phyloP scores from a whole-genome alignment of 2,888 invertebrate species.

The Ochropleura plecta region DNA sequence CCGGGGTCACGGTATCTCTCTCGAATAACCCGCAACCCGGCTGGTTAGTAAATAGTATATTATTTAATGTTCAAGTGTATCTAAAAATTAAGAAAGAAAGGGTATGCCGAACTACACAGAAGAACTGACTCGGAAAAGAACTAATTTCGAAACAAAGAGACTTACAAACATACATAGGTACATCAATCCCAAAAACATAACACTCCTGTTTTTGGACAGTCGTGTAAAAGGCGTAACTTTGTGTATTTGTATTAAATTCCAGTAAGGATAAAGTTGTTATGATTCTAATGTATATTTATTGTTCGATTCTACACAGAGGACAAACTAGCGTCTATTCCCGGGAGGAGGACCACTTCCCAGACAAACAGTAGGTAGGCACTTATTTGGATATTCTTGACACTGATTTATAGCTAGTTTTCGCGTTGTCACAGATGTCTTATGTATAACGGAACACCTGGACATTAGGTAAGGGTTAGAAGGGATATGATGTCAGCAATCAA shows the following conservation, averaged over 20 bases:
- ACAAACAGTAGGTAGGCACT: background rate
- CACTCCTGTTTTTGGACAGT: too few species aligned
- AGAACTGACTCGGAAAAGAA: too few species aligned
- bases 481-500: conserved; percentile 20
- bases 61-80: too few species aligned
- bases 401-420: conserved; percentile 31
- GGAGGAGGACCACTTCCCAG: background rate
- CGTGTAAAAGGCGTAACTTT: background rate
- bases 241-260: too few species aligned
- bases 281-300: background rate
- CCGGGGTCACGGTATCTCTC: too few species aligned
- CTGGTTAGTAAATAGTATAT: too few species aligned
- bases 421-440: background rate
- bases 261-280: background rate
- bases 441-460: conserved; percentile 13
- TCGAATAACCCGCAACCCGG: too few species aligned
- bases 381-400: background rate
- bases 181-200: too few species aligned
- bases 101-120: too few species aligned
- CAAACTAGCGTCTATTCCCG: background rate
- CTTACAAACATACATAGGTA: too few species aligned
- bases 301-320: background rate
- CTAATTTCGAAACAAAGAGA: too few species aligned
- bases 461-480: conserved; percentile 15
- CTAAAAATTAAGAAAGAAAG: too few species aligned